These are phyloP conservation scores for Lepidothrix coronata DNA, from an alignment of 2,113 vertebrate genomes.

Conservation along the genomic window DNA sequence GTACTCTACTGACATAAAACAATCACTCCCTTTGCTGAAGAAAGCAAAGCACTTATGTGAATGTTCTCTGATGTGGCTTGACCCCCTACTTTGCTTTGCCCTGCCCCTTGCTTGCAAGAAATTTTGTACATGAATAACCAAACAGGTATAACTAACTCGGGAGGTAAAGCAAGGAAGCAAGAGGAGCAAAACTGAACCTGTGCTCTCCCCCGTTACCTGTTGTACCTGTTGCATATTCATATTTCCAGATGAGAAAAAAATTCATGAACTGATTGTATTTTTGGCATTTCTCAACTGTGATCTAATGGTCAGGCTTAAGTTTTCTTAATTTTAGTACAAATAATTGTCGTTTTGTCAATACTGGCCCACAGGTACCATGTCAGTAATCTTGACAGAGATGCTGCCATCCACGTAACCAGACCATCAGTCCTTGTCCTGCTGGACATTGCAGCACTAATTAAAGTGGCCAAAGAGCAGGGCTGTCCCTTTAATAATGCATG, in stretches of 20 bases:
- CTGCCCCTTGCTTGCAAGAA: background rate
- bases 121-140: background rate
- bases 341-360: background rate
- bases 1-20: background rate
- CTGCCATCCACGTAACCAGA: background rate
- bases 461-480: background rate
- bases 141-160: background rate
- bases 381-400: background rate
- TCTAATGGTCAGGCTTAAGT: background rate
- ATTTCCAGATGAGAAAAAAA: background rate
- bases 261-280: background rate
- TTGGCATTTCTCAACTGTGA: background rate
- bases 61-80: background rate
- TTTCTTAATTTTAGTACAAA: background rate
- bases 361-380: accelerated
- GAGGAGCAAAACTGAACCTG: background rate
- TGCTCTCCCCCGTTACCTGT: background rate
- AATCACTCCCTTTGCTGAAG: background rate
- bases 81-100: background rate
- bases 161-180: background rate
- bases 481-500: background rate
- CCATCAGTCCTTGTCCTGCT: background rate
- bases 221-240: background rate
- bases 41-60: background rate
- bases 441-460: background rate